phyloP scores from a whole-genome alignment of 1,140 invertebrate genomes.

The Homalodisca vitripennis region DNA sequence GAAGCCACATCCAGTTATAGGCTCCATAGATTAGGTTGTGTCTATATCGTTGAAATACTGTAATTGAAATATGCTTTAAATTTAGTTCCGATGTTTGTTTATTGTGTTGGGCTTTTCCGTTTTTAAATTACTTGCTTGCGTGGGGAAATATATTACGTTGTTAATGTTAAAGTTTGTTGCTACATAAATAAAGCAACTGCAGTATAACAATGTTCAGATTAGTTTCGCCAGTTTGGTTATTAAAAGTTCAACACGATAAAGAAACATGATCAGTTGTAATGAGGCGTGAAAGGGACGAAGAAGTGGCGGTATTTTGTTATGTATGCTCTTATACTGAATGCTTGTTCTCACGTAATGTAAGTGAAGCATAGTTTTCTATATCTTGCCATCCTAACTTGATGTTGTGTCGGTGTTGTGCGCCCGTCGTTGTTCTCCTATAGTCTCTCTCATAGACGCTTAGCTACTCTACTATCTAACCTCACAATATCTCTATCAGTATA shows the following conservation, averaged over 20 bases:
- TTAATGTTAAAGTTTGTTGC: too few species aligned
- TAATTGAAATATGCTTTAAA: neutral
- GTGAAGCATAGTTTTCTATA: neutral
- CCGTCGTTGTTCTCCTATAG: neutral
- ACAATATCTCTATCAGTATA: constrained; percentile 12
- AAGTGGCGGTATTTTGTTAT: too few species aligned
- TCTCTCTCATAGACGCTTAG: neutral
- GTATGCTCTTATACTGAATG: too few species aligned
- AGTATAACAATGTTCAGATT: too few species aligned
- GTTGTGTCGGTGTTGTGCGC: constrained; percentile 20
- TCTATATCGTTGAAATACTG: neutral
- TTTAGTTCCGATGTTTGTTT: neutral
- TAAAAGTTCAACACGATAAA: too few species aligned
- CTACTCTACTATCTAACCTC: neutral
- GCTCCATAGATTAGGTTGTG: constrained; percentile 17
- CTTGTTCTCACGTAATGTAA: too few species aligned
- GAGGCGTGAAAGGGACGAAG: too few species aligned
- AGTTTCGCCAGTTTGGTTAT: too few species aligned
- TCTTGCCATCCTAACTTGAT: neutral
- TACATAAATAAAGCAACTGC: too few species aligned
- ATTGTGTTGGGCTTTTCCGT: neutral
- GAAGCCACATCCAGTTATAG: neutral
- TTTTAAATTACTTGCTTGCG: too few species aligned
- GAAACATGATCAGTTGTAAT: too few species aligned
- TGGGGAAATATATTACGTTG: too few species aligned